Conservation (phyloP, 2,888 invertebrate genomes). For the Diplolepis rosae region DNA sequence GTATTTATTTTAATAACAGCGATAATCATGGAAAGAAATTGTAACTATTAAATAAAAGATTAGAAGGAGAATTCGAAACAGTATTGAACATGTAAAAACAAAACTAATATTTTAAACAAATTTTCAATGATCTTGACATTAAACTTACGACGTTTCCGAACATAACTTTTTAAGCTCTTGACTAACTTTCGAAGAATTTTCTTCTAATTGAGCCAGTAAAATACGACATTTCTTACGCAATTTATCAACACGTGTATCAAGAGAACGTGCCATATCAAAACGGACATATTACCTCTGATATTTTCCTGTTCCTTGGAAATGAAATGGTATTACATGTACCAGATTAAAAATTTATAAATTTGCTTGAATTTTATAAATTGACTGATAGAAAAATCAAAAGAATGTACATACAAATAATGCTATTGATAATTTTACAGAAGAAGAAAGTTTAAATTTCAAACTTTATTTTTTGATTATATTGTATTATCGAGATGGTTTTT, state of each 20-base stretch:
- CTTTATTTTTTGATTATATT: no score
- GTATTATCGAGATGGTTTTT: no score
- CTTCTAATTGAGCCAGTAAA: slow-evolving; percentile 42
- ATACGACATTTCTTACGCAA: slow-evolving; percentile 52
- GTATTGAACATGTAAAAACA: no score
- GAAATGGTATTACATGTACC: neutral
- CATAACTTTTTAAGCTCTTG: slow-evolving; percentile 43
- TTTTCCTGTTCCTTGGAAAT: neutral
- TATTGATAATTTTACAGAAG: no score
- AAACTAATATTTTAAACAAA: no score
- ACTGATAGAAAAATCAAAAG: neutral
- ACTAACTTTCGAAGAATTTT: slow-evolving; percentile 46
- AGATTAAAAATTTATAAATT: neutral
- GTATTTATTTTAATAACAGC: no score
- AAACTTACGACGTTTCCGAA: slow-evolving; percentile 49
- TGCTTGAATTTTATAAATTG: neutral
- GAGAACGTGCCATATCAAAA: slow-evolving; percentile 45
- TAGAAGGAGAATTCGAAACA: no score
- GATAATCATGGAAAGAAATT: no score
- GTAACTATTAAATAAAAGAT: no score
- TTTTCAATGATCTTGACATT: no score
- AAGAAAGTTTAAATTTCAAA: no score
- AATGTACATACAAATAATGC: no score
- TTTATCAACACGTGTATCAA: slow-evolving; percentile 45
- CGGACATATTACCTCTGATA: slow-evolving; percentile 5